Base-by-base conservation (phyloP, 2,797 vertebrate genomes). In the Synanceia verrucosa region DNA sequence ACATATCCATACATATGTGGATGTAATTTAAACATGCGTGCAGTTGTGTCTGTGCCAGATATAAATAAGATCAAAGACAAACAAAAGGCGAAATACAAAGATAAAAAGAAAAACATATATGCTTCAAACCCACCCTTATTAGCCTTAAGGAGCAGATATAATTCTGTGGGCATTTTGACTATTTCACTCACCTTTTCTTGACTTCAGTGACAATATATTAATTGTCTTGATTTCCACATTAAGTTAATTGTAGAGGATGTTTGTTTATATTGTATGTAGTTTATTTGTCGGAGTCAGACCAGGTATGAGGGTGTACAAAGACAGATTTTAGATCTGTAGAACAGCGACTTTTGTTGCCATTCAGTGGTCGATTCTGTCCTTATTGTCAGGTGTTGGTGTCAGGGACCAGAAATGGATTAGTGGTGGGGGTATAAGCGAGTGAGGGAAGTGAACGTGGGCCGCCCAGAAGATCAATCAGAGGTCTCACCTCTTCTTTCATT, bases 401-500 rank as follows among this genome's bases (percentile, higher is more conserved):
- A 77, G 39, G 46, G 29, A 70, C 55, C 58, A 73, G 71, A 71
- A 67, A 77, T 88, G 48, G 59, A 83, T 85, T 61, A 65, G 29
- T 65, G 43, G 34, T 34, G 5, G 31, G 33, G 44, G 44, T 26
- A 68, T 47, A 29, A 52, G 31, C 12, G 26, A 76, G 62, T n/a
- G 46, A 73, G 39, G 41, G 39, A 69, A 58, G 52, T 69, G 51
- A 75, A 47, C 0, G 10, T 82, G 64, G 36, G 21, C 14, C 2
- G 44, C 70, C 46, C 26, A 29, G 36, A 65, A 78, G 79, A 71
- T 85, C 80, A 85, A 78, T 81, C 79, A 59, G 57, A 76, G 73
- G 71, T 66, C 57, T 81, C 78, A 68, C 78, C 81, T 78, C 79
- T 60, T 70, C 65, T 81, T 85, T 87, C 66, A 74, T 76, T 76